A percentile compares a stretch with the other conserved stretches of the same genome.
Evolutionary conservation across 2,113 vertebrate species (phyloP).

Genomic region (Odocoileus hemionus): DNA sequence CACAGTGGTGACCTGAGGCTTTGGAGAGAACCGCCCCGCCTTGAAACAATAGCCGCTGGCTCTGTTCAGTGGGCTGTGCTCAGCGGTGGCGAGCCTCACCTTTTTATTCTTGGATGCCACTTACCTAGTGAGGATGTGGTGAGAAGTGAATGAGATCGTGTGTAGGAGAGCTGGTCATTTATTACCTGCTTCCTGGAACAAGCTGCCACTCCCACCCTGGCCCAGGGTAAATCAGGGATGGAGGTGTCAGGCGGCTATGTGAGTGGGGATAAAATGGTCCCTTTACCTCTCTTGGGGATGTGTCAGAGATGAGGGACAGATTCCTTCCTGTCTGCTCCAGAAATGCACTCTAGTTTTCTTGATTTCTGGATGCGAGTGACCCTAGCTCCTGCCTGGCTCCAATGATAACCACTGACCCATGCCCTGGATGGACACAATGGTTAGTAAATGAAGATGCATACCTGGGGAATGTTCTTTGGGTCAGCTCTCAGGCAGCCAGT

Average conservation of each 20-base stretch:
- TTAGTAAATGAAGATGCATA: background rate
- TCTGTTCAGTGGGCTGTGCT: background rate
- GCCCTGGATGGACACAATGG: background rate
- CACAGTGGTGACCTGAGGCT: background rate
- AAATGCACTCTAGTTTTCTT: background rate
- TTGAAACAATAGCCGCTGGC: background rate
- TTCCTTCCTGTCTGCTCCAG: no score
- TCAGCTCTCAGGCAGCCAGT: background rate
- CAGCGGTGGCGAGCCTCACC: rapidly evolving
- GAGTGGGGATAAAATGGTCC: background rate
- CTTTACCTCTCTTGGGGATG: background rate
- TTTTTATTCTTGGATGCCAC: background rate
- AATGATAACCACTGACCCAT: rapidly evolving
- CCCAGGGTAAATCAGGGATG: background rate
- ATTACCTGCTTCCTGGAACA: background rate
- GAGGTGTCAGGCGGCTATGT: background rate
- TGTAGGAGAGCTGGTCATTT: no score
- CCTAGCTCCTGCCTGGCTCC: background rate
- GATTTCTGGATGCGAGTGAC: background rate
- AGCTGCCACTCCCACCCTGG: no score
- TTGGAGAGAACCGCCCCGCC: background rate
- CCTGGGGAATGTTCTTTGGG: background rate
- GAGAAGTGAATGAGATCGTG: background rate
- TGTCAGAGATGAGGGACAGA: background rate
- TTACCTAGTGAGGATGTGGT: no score